A percentile compares a stretch with the other conserved stretches of the same genome.
These are phyloP conservation scores for Clunio marinus DNA, from an alignment of 2,888 invertebrate genomes.

Conservation along the genomic window DNA sequence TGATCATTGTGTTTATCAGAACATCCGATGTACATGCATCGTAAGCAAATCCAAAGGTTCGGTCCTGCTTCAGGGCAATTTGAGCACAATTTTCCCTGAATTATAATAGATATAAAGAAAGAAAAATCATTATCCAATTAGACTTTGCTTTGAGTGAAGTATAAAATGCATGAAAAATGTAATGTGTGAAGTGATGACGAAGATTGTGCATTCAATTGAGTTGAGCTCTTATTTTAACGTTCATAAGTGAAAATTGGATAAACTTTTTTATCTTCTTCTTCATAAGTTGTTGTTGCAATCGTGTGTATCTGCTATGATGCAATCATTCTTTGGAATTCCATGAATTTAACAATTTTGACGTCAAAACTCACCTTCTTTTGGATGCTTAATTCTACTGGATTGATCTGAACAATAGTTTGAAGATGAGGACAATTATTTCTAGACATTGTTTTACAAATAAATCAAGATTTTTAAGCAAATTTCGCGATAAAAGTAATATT, in stretches of 20 bases:
- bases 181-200: too few relatives aligned
- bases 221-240: background rate
- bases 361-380: conserved; percentile 32
- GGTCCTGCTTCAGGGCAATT: conserved; percentile 70
- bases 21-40: conserved; percentile 78
- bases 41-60: conserved; percentile 82
- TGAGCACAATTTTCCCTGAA: conserved; percentile 59
- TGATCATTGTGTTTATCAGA: conserved; percentile 79
- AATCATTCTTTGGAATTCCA: conserved; percentile 22
- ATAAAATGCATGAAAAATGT: too few relatives aligned
- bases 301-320: conserved; percentile 11
- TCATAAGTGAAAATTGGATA: conserved; percentile 18
- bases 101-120: background rate
- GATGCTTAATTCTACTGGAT: conserved; percentile 14
- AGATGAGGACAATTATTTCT: conserved; percentile 18
- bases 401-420: conserved; percentile 8
- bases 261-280: background rate
- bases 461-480: too few relatives aligned
- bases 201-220: background rate
- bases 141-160: background rate
- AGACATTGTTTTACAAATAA: too few relatives aligned
- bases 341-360: background rate
- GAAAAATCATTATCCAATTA: background rate
- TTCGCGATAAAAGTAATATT: too few relatives aligned
- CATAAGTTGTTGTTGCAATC: background rate